These are phyloP conservation scores for Melanotaenia duboulayi DNA, from an alignment of 2,113 vertebrate genomes.

Conservation along the genomic window DNA sequence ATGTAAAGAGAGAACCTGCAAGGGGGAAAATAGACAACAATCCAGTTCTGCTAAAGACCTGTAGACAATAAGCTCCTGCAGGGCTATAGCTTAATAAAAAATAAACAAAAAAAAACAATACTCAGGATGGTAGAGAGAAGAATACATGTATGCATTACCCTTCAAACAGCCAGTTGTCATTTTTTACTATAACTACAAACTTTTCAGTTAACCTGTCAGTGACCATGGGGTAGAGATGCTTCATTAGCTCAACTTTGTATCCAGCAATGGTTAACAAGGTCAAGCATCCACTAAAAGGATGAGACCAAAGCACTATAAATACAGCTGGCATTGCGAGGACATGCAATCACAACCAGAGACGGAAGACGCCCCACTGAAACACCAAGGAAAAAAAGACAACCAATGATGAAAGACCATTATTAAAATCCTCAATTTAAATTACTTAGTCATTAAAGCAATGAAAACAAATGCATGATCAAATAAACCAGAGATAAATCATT, in stretches of 20 bases:
- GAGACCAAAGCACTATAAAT: slow-evolving; percentile 63
- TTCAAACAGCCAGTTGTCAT: slow-evolving; percentile 20
- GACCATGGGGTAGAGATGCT: slow-evolving; percentile 42
- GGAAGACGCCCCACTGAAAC: neutral
- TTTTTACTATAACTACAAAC: slow-evolving; percentile 7
- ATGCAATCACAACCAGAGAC: slow-evolving; percentile 10
- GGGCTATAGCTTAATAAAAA: slow-evolving; percentile 1
- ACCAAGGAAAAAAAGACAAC: neutral
- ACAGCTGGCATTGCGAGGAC: slow-evolving; percentile 33
- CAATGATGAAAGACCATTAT: neutral
- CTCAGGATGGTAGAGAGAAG: slow-evolving; percentile 38
- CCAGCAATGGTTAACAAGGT: slow-evolving; percentile 60
- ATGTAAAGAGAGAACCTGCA: slow-evolving; percentile 80
- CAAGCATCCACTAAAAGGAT: slow-evolving; percentile 68
- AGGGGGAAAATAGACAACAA: slow-evolving; percentile 18
- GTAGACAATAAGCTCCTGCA: slow-evolving; percentile 25
- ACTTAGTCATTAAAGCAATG: neutral
- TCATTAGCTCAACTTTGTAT: slow-evolving; percentile 41
- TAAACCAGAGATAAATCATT: no score
- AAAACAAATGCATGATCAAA: neutral
- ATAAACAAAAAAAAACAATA: slow-evolving; percentile 37
- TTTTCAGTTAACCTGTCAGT: slow-evolving; percentile 9
- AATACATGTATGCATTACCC: neutral
- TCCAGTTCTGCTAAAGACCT: neutral
- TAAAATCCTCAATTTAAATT: no score